These are phyloP conservation scores for Alloplasta piceator DNA, from an alignment of 2,888 invertebrate species.

Conservation along the genomic window DNA sequence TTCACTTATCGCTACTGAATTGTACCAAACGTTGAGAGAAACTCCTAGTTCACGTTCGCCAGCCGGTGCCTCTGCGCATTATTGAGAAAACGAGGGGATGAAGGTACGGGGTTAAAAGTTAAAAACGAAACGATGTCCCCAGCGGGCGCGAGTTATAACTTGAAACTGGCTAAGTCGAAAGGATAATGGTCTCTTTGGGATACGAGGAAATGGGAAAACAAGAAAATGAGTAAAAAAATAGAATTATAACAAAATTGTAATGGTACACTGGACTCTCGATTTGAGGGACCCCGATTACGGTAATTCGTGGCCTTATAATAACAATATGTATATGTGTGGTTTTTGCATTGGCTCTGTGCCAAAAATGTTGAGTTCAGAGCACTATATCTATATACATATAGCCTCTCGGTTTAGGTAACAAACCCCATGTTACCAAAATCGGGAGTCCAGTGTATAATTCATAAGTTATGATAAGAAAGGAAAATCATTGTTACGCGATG, in stretches of 20 bases:
- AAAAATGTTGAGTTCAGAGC: no score
- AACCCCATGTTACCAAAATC: no score
- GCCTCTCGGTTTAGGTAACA: no score
- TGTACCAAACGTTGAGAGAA: constrained; percentile 20
- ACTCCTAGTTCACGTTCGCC: constrained; percentile 49
- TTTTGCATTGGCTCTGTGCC: no score
- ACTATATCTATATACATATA: no score
- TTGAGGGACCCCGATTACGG: no score
- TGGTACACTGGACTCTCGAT: no score
- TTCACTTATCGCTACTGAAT: constrained; percentile 19
- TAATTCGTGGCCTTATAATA: no score
- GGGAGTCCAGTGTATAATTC: background rate
- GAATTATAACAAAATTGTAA: constrained; percentile 10
- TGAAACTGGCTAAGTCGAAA: constrained; percentile 35
- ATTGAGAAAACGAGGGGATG: background rate
- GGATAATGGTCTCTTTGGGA: constrained; percentile 45
- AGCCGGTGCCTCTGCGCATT: constrained; percentile 31
- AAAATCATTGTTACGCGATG: background rate
- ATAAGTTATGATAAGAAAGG: background rate
- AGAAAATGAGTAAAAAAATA: constrained; percentile 19
- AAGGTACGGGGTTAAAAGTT: constrained; percentile 58
- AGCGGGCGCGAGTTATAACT: constrained; percentile 35
- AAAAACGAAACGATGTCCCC: constrained; percentile 55
- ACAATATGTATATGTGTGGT: no score
- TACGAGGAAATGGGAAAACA: constrained; percentile 9